Conservation (phyloP, 1,140 invertebrate species). For the Lordiphosa mommai region DNA sequence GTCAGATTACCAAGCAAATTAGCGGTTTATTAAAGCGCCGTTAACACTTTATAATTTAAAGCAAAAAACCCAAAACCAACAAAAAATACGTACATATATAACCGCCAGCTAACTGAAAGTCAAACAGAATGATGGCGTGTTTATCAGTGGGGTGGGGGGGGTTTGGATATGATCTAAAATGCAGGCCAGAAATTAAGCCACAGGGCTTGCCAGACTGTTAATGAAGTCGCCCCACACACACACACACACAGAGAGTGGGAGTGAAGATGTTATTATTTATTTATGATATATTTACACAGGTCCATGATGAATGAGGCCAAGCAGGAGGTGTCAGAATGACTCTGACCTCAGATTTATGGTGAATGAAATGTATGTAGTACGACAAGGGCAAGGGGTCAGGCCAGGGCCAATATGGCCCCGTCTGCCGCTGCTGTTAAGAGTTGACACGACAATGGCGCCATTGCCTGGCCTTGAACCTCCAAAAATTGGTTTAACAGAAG, state of each 20-base stretch:
- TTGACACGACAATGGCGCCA: no score
- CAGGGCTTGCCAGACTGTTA: conserved; percentile 15
- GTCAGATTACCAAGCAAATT: conserved; percentile 52
- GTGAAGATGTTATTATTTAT: conserved; percentile 33
- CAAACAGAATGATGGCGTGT: no score
- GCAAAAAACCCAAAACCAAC: conserved; percentile 26
- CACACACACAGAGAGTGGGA: background rate
- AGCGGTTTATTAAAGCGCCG: conserved; percentile 54
- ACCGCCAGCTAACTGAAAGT: conserved; percentile 15
- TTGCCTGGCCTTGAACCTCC: no score
- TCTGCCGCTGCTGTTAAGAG: no score
- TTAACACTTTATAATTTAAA: conserved; percentile 60
- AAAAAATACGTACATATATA: conserved; percentile 8
- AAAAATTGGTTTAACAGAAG: no score
- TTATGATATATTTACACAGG: conserved; percentile 39
- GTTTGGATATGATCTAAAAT: conserved; percentile 32
- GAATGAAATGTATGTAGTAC: conserved; percentile 15
- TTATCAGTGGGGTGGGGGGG: background rate
- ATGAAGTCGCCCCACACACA: conserved; percentile 22
- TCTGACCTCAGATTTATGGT: conserved; percentile 40
- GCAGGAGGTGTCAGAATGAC: conserved; percentile 14
- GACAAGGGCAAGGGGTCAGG: no score
- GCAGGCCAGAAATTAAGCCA: conserved; percentile 31
- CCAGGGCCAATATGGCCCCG: no score
- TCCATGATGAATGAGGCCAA: conserved; percentile 2